Conservation (phyloP, 2,113 vertebrate species). For the Corythoichthys haematopterus region DNA sequence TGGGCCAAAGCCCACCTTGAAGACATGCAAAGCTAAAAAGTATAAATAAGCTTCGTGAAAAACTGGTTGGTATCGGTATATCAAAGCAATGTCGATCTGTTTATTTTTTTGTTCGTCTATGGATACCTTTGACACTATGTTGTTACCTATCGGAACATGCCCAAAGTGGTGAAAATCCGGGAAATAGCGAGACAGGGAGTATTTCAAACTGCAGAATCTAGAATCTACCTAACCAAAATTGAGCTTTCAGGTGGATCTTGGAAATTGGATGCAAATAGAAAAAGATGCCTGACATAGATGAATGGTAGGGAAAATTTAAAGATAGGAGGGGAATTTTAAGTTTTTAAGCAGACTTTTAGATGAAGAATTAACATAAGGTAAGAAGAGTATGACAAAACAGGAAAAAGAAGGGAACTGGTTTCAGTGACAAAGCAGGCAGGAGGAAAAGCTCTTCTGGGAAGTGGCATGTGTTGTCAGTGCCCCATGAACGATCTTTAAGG, state of each 20-base stretch:
- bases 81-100: no score
- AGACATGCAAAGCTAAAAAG: no score
- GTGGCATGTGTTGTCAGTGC: constrained; percentile 24
- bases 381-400: constrained; percentile 26
- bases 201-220: constrained; percentile 7
- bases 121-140: no score
- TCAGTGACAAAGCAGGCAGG: constrained; percentile 52
- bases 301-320: constrained; percentile 17
- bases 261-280: constrained; percentile 22
- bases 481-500: background rate
- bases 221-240: constrained; percentile 22
- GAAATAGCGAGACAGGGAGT: background rate
- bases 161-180: constrained; percentile 7
- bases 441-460: constrained; percentile 45
- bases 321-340: constrained; percentile 5
- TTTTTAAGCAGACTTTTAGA: constrained; percentile 12
- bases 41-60: no score
- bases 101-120: no score
- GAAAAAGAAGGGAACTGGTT: constrained; percentile 27
- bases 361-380: background rate
- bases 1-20: no score
- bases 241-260: constrained; percentile 18
- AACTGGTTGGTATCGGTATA: no score
- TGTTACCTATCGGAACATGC: background rate
- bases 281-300: constrained; percentile 8